Percentiles rank a stretch among this genome's conserved stretches.
phyloP scores from a whole-genome alignment of 2,113 vertebrate genomes.

The Oryzias curvinotus region DNA sequence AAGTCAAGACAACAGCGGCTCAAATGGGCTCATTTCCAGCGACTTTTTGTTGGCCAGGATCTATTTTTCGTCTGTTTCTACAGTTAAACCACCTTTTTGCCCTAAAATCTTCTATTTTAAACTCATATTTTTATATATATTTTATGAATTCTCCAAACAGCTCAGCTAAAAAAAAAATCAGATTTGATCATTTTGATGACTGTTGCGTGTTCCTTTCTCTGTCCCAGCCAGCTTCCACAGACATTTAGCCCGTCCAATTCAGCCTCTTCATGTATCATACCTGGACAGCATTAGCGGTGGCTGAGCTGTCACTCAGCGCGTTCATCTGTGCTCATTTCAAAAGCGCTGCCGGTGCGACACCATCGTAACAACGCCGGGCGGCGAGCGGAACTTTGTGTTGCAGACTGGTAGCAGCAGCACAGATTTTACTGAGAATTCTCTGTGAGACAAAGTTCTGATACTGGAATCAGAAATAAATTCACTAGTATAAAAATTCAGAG shows the following conservation, averaged over 20 bases:
- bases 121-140: too few species aligned
- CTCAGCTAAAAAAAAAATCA: not conserved
- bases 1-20: too few species aligned
- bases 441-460: too few species aligned
- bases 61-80: too few species aligned
- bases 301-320: conserved; percentile 49
- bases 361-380: conserved; percentile 49
- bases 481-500: too few species aligned
- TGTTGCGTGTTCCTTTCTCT: conserved; percentile 19
- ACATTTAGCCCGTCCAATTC: conserved; percentile 57
- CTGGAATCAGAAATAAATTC: too few species aligned
- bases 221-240: conserved; percentile 32
- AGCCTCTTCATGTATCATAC: conserved; percentile 50
- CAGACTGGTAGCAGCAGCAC: too few species aligned
- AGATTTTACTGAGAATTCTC: too few species aligned
- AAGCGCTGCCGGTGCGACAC: conserved; percentile 32
- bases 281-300: conserved; percentile 41
- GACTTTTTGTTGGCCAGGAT: too few species aligned
- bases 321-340: conserved; percentile 65
- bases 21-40: too few species aligned
- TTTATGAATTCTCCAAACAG: not conserved
- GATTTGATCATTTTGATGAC: not conserved
- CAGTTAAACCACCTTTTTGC: too few species aligned
- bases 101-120: too few species aligned
- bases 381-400: not conserved